Percentiles rank a stretch among this genome's conserved stretches.
phyloP scores from a whole-genome alignment of 2,888 invertebrate genomes.

The Lymantria dispar region DNA sequence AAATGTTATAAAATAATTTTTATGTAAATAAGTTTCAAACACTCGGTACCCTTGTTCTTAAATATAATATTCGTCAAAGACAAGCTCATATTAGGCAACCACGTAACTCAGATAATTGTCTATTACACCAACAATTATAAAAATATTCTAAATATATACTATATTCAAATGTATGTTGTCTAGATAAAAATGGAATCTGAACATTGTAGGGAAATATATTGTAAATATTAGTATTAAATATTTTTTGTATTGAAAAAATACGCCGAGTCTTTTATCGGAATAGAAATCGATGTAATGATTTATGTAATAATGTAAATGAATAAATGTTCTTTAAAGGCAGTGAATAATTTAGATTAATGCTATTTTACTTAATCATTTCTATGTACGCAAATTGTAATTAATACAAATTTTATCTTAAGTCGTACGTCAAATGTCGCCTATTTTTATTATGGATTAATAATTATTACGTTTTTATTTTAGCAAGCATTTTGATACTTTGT shows the following conservation, averaged over 20 bases:
- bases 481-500: too few relatives aligned
- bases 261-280: slow-evolving; percentile 9
- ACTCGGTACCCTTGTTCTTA: not conserved
- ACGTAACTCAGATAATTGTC: slow-evolving; percentile 57
- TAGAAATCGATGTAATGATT: slow-evolving; percentile 11
- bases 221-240: slow-evolving; percentile 30
- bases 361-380: too few relatives aligned
- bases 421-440: too few relatives aligned
- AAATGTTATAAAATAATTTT: not conserved
- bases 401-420: too few relatives aligned
- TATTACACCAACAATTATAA: slow-evolving; percentile 72
- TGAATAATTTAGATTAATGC: not conserved
- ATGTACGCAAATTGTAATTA: too few relatives aligned
- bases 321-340: not conserved
- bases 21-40: not conserved
- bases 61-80: slow-evolving; percentile 26
- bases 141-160: slow-evolving; percentile 44
- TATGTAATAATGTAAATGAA: not conserved
- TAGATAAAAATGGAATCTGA: slow-evolving; percentile 37
- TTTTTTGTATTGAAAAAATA: slow-evolving; percentile 27
- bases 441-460: too few relatives aligned
- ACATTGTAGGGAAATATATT: slow-evolving; percentile 30
- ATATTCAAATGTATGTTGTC: slow-evolving; percentile 40
- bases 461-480: too few relatives aligned
- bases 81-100: slow-evolving; percentile 16